Percentiles rank a stretch among this genome's conserved stretches.
phyloP scores from a whole-genome alignment of 2,888 invertebrate species.

The Orthosia cruda region DNA sequence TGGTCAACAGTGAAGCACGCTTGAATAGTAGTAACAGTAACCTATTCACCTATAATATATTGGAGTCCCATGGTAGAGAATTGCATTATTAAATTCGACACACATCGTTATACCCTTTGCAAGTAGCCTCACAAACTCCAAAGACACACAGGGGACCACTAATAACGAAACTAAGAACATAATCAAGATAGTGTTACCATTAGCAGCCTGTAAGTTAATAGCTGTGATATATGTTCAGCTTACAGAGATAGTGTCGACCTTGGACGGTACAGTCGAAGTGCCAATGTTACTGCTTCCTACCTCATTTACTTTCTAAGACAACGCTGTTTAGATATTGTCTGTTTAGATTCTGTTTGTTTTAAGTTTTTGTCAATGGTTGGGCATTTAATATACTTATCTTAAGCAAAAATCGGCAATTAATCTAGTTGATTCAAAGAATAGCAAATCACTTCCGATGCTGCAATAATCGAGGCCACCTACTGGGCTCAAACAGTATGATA shows the following conservation, averaged over 20 bases:
- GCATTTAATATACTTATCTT: not conserved
- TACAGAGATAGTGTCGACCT: slow-evolving; percentile 68
- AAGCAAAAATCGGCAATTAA: not conserved
- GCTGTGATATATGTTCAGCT: slow-evolving; percentile 55
- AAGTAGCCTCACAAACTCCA: slow-evolving; percentile 20
- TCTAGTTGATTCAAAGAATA: not conserved
- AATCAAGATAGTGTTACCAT: slow-evolving; percentile 45
- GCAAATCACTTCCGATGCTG: not conserved
- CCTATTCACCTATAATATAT: too few relatives aligned
- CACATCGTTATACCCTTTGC: slow-evolving; percentile 1
- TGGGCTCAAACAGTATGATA: too few relatives aligned
- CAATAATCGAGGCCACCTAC: too few relatives aligned
- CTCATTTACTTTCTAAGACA: slow-evolving; percentile 71
- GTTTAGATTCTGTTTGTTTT: slow-evolving; percentile 2
- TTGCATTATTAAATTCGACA: not conserved
- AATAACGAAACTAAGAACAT: slow-evolving; percentile 48
- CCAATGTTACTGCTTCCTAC: slow-evolving; percentile 71
- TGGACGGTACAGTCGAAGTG: slow-evolving; percentile 57
- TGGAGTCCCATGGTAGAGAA: not conserved
- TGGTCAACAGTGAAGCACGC: too few relatives aligned
- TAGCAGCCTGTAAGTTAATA: slow-evolving; percentile 41
- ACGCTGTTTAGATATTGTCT: not conserved
- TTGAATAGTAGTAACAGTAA: not conserved
- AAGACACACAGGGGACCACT: slow-evolving; percentile 30
- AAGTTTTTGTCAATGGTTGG: slow-evolving; percentile 23